Base-by-base conservation (phyloP, 2,888 invertebrate species). In the Drosophila nr. perissopoda region DNA sequence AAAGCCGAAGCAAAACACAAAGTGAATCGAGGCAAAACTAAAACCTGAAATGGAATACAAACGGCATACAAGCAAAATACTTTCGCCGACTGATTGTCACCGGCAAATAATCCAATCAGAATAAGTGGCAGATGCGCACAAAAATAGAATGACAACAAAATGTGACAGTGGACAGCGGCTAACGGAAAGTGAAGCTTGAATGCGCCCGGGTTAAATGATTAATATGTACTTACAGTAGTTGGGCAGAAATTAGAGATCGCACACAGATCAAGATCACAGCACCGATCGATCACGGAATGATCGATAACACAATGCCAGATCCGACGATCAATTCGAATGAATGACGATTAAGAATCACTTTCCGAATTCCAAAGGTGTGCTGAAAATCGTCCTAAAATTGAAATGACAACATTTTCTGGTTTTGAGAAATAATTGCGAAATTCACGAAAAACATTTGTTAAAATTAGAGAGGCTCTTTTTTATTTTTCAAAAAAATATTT, bases 81-180 rank as follows among this genome's bases (percentile, higher is more conserved):
- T 77, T 77, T 77, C 69, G 57, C 77, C 76, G 65, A 31, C 69
- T 56, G 76, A 79, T 79, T 78, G 74, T 49, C 60, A 58, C 52
- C 52, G 67, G 64, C 79, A 74, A 79, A 79, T 77, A 79, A 77
- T 77, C 76, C 69, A 77, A 77, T 70, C 76, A 63, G 66, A 80
- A 79, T 54, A 77, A 77, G 70, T 77, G 80, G 70, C 53, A 79
- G 76, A 66, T 79, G 69, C 18, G 61, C 62, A 75, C 62, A 42
- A 77, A 75, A 74, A 79, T 69, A 63, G 79, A 79, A 65, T 79
- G 62, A 79, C 76, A 79, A 57, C 80, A 65, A 73, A 78, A 61
- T 56, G 61, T 74, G 68, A 65, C 69, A 64, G 62, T 27, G 42
- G 31, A 38, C 42, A 36, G 25, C 31, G 33, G 33, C 18, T 13